Conservation (phyloP, 2,797 vertebrate species). For the Tragelaphus eurycerus region DNA sequence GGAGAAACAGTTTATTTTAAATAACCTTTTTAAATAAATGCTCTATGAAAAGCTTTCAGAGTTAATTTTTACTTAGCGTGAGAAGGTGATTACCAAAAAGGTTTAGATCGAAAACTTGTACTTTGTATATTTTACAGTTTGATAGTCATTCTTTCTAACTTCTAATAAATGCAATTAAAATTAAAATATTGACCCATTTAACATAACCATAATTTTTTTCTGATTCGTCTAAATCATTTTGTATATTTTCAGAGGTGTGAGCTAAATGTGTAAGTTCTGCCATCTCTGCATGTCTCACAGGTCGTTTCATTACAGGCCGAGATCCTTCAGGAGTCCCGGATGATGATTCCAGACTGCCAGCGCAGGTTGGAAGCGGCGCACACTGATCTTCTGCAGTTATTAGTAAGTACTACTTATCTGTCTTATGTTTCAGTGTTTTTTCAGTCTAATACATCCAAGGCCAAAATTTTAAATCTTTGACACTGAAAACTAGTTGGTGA, state of each 20-base stretch:
- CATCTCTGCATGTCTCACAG: conserved; percentile 5
- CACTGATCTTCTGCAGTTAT: conserved; percentile 88
- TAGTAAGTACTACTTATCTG: conserved; percentile 86
- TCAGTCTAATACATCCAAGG: background rate
- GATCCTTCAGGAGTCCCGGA: conserved; percentile 93
- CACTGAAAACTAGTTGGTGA: background rate
- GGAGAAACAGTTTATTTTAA: conserved; percentile 84
- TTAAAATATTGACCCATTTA: conserved; percentile 36
- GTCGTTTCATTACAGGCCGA: conserved; percentile 85
- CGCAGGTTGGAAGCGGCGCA: conserved; percentile 91
- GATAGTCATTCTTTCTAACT: conserved; percentile 32
- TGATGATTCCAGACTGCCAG: conserved; percentile 98
- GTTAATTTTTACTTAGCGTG: conserved; percentile 65
- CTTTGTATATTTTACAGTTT: conserved; percentile 58
- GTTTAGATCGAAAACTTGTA: conserved; percentile 45
- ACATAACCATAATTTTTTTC: conserved; percentile 27
- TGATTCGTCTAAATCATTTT: conserved; percentile 36
- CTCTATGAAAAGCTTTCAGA: conserved; percentile 71
- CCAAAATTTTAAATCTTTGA: background rate
- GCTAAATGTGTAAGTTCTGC: background rate
- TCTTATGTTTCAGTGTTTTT: background rate
- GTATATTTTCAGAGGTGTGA: conserved; percentile 9
- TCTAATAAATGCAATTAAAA: conserved; percentile 4
- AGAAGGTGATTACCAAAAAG: conserved; percentile 66
- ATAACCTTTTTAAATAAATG: conserved; percentile 80